phyloP scores from a whole-genome alignment of 2,888 invertebrate genomes.

The Norana najaformis region DNA sequence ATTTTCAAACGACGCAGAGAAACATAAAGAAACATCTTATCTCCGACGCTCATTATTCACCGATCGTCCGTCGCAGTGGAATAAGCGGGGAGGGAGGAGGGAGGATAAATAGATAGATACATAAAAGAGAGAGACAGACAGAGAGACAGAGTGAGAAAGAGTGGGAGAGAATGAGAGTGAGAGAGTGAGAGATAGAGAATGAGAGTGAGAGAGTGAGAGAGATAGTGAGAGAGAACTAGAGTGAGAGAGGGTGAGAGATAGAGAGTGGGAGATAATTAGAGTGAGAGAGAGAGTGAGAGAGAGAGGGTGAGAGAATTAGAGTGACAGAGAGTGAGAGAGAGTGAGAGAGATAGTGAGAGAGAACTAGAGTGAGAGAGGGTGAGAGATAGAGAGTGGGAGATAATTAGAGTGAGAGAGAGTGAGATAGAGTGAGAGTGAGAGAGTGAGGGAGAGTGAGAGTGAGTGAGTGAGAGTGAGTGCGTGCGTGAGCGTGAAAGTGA shows the following conservation, averaged over 20 bases:
- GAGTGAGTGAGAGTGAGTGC: background rate
- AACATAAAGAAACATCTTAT: background rate
- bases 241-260: too few species aligned
- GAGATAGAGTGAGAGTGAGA: constrained; percentile 4
- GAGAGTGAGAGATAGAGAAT: constrained; percentile 26
- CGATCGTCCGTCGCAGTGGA: background rate
- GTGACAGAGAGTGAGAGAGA: background rate
- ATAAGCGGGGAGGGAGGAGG: constrained; percentile 29
- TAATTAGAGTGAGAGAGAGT: constrained; percentile 15
- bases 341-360: background rate
- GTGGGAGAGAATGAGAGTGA: constrained; percentile 26
- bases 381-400: background rate
- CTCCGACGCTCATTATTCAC: background rate
- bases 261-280: background rate
- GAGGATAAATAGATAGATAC: constrained; percentile 30
- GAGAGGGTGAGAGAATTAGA: constrained; percentile 10
- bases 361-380: background rate
- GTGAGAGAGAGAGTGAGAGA: constrained; percentile 21
- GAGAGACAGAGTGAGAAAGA: constrained; percentile 25
- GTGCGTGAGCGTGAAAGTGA: background rate
- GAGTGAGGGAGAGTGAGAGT: background rate
- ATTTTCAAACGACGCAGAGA: background rate
- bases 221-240: background rate
- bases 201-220: constrained; percentile 24
- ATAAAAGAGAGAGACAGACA: constrained; percentile 28